Evolutionary conservation across 2,888 invertebrate species (phyloP).

Genomic region (Pandemis corylana): DNA sequence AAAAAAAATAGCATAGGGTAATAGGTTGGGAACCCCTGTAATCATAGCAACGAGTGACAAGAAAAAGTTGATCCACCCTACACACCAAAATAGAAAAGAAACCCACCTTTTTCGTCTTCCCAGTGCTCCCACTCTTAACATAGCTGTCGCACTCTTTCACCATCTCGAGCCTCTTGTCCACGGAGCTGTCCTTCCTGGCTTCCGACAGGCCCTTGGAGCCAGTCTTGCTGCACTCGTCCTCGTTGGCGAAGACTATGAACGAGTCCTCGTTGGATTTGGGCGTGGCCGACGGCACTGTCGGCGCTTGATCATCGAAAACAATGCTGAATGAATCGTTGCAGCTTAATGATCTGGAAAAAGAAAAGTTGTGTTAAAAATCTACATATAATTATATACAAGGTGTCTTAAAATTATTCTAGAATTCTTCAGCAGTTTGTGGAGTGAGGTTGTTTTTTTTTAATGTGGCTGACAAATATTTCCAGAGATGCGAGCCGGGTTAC

Average conservation of each 20-base stretch:
- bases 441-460: too few relatives aligned
- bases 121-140: slow-evolving; percentile 58
- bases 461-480: too few relatives aligned
- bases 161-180: slow-evolving; percentile 66
- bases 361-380: not conserved
- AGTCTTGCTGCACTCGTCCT: slow-evolving; percentile 47
- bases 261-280: slow-evolving; percentile 56
- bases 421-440: too few relatives aligned
- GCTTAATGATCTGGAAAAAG: slow-evolving; percentile 67
- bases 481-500: too few relatives aligned
- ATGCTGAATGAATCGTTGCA: slow-evolving; percentile 80
- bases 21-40: too few relatives aligned
- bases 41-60: too few relatives aligned
- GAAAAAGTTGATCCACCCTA: not conserved
- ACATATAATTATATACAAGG: too few relatives aligned
- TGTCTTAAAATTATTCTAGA: too few relatives aligned
- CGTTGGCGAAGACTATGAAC: slow-evolving; percentile 70
- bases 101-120: slow-evolving; percentile 68
- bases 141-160: slow-evolving; percentile 65
- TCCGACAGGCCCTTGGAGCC: slow-evolving; percentile 46
- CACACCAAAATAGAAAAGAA: not conserved
- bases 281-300: slow-evolving; percentile 47
- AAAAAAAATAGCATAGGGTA: too few relatives aligned
- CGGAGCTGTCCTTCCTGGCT: slow-evolving; percentile 53
- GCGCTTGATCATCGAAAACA: slow-evolving; percentile 70